A percentile compares a stretch with the other conserved stretches of the same genome.
These are phyloP conservation scores for Mallateleia sp. DNA, from an alignment of 2,888 invertebrate species.

Conservation along the genomic window DNA sequence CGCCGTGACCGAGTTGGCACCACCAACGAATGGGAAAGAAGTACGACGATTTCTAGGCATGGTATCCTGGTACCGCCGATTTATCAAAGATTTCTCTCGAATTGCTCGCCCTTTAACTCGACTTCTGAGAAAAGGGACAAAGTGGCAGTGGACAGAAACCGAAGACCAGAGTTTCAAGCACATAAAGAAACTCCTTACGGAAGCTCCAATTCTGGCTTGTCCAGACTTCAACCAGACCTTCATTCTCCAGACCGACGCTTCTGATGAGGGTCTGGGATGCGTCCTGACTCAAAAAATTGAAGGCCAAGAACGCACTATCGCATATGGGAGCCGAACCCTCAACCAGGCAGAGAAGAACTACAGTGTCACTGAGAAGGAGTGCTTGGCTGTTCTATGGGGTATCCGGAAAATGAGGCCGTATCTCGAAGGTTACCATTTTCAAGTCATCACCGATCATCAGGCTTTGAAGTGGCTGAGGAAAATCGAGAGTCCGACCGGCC, in stretches of 20 bases:
- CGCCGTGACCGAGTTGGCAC: neutral
- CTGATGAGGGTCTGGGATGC: slow-evolving; percentile 23
- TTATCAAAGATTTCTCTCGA: slow-evolving; percentile 13
- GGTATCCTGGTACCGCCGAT: slow-evolving; percentile 51
- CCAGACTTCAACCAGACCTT: slow-evolving; percentile 11
- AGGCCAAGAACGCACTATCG: slow-evolving; percentile 63
- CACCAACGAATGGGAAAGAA: neutral
- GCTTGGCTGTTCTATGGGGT: slow-evolving; percentile 77
- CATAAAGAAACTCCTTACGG: neutral
- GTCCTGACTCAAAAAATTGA: slow-evolving; percentile 25
- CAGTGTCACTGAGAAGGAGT: slow-evolving; percentile 78
- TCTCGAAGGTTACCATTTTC: slow-evolving; percentile 80
- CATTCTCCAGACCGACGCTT: slow-evolving; percentile 54
- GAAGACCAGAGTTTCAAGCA: slow-evolving; percentile 11
- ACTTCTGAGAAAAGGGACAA: neutral
- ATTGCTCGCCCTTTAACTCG: slow-evolving; percentile 4
- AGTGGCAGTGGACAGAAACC: slow-evolving; percentile 16
- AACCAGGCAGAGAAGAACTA: slow-evolving; percentile 66
- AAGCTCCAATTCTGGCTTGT: slow-evolving; percentile 37
- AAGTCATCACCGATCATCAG: slow-evolving; percentile 79
- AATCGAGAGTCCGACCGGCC: slow-evolving; percentile 71
- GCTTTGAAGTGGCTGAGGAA: slow-evolving; percentile 74
- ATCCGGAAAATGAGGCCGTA: slow-evolving; percentile 78
- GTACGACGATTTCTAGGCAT: slow-evolving; percentile 2
- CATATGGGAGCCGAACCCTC: slow-evolving; percentile 70